Evolutionary conservation across 2,888 invertebrate species (phyloP), one percentile per base, ranked within the genome.

Genomic region (Pandemis corylana): DNA sequence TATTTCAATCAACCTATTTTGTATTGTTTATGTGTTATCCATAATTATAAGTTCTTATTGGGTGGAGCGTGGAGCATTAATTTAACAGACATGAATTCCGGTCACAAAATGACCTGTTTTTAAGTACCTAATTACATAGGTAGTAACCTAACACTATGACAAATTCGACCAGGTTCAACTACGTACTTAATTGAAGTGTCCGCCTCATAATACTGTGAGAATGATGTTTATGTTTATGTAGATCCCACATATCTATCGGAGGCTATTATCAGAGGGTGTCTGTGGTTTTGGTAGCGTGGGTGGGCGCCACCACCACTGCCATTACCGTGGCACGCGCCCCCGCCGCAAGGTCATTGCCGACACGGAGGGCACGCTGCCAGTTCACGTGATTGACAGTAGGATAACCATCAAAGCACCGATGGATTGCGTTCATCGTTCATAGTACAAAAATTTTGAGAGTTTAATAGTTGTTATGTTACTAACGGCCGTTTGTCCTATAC

Each of bases 291-390:
- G 78, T 76, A 67, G 74, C 79, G 77, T 72, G 64, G 76, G 79
- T 78, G 80, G 80, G 79, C 59, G 65, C 65, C 65, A 49, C 65
- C 65, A 49, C 65, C 46, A 56, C 59, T 20, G 64, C 63, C 15
- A 73, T 73, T 73, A 73, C 56, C n/a, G 71, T 7, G 63, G 42
- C 67, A 63, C 72, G 65, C 73, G 70, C 67, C 69, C 68, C 76
- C 72, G 69, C 76, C 66, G 61, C 90, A 91, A 91, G 91, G 91
- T 90, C 90, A 89, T 71, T 88, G 85, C 78, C 84, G 83, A 80
- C 81, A 78, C 81, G 81, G 82, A 79, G 51, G 69, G 72, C 66
- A 13, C 15, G 66, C 68, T 20, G 68, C 61, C 67, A 61, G 49
- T 59, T 84, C 80, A 85, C 85, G 84, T 88, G 89, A 86, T 87